These are phyloP conservation scores for Poecilia gillii DNA, from an alignment of 2,797 vertebrate genomes.

Conservation along the genomic window DNA sequence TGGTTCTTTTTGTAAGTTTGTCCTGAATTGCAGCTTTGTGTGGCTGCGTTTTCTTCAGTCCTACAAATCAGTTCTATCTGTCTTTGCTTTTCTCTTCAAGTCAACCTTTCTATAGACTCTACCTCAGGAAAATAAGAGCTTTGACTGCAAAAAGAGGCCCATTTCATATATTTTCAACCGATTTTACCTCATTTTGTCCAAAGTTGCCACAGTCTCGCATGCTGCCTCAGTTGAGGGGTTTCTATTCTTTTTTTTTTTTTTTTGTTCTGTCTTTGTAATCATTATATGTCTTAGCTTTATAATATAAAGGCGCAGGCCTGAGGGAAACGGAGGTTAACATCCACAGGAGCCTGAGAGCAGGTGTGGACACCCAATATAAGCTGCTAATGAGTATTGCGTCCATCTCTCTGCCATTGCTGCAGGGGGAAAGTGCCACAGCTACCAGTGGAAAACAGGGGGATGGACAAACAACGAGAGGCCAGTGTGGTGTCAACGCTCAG, in stretches of 20 bases:
- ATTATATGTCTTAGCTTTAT: conserved; percentile 21
- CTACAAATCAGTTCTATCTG: conserved; percentile 2
- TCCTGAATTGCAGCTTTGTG: neutral
- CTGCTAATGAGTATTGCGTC: conserved; percentile 60
- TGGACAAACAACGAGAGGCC: conserved; percentile 91
- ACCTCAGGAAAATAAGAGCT: conserved; percentile 16
- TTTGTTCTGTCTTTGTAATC: conserved; percentile 14
- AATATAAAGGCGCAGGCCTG: conserved; percentile 16
- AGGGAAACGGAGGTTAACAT: conserved; percentile 39
- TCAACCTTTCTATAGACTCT: conserved; percentile 1
- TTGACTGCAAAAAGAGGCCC: neutral
- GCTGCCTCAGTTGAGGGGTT: conserved; percentile 16
- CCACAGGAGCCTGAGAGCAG: conserved; percentile 37
- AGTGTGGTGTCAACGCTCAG: conserved; percentile 98
- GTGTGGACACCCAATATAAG: conserved; percentile 27
- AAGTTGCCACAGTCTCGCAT: conserved; percentile 23
- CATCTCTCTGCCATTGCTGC: conserved; percentile 44
- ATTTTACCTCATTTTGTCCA: conserved; percentile 34
- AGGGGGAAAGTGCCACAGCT: conserved; percentile 95
- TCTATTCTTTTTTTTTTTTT: neutral
- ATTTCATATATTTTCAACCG: conserved; percentile 29
- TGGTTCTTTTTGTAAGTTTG: neutral
- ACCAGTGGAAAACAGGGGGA: conserved; percentile 89
- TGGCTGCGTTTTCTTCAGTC: conserved; percentile 10
- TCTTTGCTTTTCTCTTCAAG: conserved; percentile 22